Conservation (phyloP, 2,888 invertebrate genomes). For the Allolobophora icterica region DNA sequence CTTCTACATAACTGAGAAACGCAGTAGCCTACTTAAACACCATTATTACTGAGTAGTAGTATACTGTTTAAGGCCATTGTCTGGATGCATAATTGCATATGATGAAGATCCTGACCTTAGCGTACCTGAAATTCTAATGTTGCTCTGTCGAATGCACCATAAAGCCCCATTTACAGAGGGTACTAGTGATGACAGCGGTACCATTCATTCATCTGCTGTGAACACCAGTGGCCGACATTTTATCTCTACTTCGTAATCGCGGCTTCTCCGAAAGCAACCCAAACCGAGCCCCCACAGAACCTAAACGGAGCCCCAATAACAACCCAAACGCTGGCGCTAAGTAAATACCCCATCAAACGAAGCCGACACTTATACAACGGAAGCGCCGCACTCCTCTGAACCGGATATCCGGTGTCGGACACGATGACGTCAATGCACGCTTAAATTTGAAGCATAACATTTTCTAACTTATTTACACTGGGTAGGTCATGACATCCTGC, state of each 20-base stretch:
- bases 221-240: background rate
- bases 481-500: background rate
- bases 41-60: background rate
- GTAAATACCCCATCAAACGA: background rate
- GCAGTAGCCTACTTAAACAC: background rate
- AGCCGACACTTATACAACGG: background rate
- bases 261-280: background rate
- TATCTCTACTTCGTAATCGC: background rate
- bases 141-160: background rate
- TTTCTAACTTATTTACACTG: constrained; percentile 8
- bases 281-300: background rate
- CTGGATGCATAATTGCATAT: too few relatives aligned
- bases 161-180: too few relatives aligned
- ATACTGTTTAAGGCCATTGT: background rate
- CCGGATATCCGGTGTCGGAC: constrained; percentile 9
- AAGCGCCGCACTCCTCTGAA: background rate
- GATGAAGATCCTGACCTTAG: background rate
- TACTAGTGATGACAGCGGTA: too few relatives aligned
- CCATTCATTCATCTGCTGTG: background rate
- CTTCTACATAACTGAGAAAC: background rate
- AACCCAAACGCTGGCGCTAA: background rate
- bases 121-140: background rate
- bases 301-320: too few relatives aligned
- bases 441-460: background rate
- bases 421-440: background rate